Base-by-base conservation (phyloP, 1,140 invertebrate species). In the Hyles vespertilio region DNA sequence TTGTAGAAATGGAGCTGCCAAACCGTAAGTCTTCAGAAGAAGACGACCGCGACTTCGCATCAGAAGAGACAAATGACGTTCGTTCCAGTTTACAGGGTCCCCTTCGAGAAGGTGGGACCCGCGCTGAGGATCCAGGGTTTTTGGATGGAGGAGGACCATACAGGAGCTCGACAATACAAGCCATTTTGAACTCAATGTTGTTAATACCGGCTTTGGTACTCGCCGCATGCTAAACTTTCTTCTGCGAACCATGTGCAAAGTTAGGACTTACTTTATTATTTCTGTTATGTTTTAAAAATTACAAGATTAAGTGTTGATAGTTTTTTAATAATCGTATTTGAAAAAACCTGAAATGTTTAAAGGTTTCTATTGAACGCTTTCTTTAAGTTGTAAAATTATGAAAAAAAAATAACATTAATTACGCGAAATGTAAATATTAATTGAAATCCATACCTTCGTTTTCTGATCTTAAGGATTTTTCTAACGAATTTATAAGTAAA, bases 1-100 rank as follows among this genome's bases (percentile, higher is more conserved):
- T n/a, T 32, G 66, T 68, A 90, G 88, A 90, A 83, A 89, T 90
- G 88, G 88, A 90, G 60, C 66, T 90, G 32, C 87, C 87, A 4
- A 80, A 89, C 61, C 78, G 80, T 33, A 90, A 90, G 51, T 77
- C 80, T 5, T 68, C 76, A 56, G 69, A 74, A 11, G 81, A 87
- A 22, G 87, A 88, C 11, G 84, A 89, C 40, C 58, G 63, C 44
- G 70, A 79, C 46, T 73, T 79, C 44, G 69, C 78, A 34, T 65
- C 78, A 6, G 83, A 89, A 55, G 82, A 87, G 56, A 81, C 81
- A 33, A 85, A 82, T 61, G 89, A 90, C 59, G 83, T 86, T 10
- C 76, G 86, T 43, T 85, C 83, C 33, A 84, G 83, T 63, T 81
- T 84, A 34, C 87, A 90, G 63, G 87, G 86, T 5, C 79, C 89